A percentile compares a stretch with the other conserved stretches of the same genome.
Conservation (phyloP, 2,113 vertebrate species). For the Oreotrochilus melanogaster region DNA sequence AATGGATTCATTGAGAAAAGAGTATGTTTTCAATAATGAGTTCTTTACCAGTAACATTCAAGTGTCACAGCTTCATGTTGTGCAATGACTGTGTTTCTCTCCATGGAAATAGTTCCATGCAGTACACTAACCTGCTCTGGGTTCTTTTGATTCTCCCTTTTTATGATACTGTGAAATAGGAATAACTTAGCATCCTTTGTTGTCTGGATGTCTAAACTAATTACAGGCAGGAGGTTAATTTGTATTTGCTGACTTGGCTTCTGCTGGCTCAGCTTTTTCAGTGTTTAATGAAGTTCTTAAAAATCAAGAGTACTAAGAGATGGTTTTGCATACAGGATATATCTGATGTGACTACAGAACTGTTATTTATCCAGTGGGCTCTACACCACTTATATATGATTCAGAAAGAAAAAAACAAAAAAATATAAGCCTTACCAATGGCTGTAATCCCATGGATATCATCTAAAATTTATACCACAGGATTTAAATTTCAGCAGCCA, state of each 20-base stretch:
- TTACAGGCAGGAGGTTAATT: neutral
- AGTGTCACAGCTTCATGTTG: neutral
- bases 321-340: neutral
- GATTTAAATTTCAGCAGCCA: neutral
- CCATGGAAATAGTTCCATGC: neutral
- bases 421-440: neutral
- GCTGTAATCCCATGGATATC: fast-evolving
- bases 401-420: neutral
- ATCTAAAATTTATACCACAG: neutral
- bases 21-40: neutral
- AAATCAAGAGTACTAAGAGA: neutral
- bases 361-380: neutral
- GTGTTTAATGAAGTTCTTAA: neutral
- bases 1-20: neutral
- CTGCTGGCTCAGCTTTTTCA: neutral
- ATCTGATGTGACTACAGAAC: neutral
- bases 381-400: neutral
- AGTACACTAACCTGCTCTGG: neutral
- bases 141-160: constrained; percentile 36
- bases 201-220: constrained; percentile 16
- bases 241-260: neutral
- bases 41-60: neutral
- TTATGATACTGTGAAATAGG: neutral
- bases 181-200: constrained; percentile 25
- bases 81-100: neutral